These are phyloP conservation scores for Petaurus breviceps DNA, from an alignment of 2,113 vertebrate genomes.

Conservation along the genomic window DNA sequence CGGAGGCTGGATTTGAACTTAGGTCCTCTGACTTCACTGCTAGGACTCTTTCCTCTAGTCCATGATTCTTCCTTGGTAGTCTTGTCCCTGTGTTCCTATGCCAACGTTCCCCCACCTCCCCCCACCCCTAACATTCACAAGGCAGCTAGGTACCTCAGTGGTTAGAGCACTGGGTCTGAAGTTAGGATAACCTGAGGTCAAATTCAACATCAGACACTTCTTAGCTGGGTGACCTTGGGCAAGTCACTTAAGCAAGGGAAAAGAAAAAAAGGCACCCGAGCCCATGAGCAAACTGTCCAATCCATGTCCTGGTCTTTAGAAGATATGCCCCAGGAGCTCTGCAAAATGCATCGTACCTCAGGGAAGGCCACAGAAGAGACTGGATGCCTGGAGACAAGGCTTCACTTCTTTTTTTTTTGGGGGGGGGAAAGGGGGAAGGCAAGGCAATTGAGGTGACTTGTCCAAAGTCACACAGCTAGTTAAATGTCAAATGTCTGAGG, in stretches of 20 bases:
- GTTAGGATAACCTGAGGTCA: neutral
- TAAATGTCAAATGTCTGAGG: too few relatives aligned
- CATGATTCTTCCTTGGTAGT: neutral
- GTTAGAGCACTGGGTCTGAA: neutral
- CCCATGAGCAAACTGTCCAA: neutral
- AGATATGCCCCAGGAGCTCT: neutral
- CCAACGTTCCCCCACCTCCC: neutral
- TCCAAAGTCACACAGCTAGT: too few relatives aligned
- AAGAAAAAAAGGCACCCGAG: neutral
- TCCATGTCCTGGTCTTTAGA: neutral
- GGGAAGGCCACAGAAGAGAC: neutral
- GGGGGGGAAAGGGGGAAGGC: too few relatives aligned
- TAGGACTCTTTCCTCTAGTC: neutral
- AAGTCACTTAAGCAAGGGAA: neutral
- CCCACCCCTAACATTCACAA: neutral
- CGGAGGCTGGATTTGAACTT: neutral
- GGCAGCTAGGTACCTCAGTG: neutral
- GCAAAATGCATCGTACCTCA: neutral
- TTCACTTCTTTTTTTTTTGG: too few relatives aligned
- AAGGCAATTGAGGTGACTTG: too few relatives aligned
- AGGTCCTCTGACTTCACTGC: neutral
- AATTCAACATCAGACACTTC: neutral
- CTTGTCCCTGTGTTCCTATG: neutral
- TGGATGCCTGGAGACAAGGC: neutral
- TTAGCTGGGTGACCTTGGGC: neutral